A percentile compares a stretch with the other conserved stretches of the same genome.
phyloP scores from a whole-genome alignment of 1,140 invertebrate genomes.

The Aphelinus atriplicis region DNA sequence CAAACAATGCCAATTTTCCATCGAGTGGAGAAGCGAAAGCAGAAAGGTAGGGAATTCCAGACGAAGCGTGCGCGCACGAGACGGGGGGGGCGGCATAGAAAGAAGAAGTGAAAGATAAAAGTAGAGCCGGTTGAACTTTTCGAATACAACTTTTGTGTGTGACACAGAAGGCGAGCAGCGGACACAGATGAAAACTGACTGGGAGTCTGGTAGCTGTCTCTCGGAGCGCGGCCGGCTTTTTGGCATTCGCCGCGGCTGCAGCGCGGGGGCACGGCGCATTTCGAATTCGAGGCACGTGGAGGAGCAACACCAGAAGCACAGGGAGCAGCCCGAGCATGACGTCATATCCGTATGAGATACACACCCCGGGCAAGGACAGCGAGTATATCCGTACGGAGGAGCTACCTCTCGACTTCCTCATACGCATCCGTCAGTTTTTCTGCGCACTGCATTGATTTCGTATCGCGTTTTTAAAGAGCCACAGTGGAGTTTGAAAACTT shows the following conservation, averaged over 20 bases:
- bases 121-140: background rate
- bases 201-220: background rate
- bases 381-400: background rate
- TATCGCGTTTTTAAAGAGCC: slow-evolving; percentile 42
- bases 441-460: slow-evolving; percentile 52
- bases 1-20: slow-evolving; percentile 7
- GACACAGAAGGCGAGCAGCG: background rate
- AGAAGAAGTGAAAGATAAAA: background rate
- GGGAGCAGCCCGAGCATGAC: background rate
- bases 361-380: background rate
- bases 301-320: background rate
- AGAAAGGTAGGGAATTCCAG: background rate
- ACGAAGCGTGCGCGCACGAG: background rate
- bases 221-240: background rate
- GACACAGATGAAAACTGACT: background rate
- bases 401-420: background rate
- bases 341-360: background rate
- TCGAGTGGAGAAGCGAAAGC: background rate
- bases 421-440: background rate
- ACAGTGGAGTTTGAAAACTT: slow-evolving; percentile 53
- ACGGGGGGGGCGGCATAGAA: too few relatives aligned
- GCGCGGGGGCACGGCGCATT: background rate
- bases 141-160: slow-evolving; percentile 1
- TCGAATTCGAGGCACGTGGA: background rate
- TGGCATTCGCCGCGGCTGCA: background rate